Base-by-base conservation (phyloP, 2,888 invertebrate genomes). In the Dorcus parallelipipedus region DNA sequence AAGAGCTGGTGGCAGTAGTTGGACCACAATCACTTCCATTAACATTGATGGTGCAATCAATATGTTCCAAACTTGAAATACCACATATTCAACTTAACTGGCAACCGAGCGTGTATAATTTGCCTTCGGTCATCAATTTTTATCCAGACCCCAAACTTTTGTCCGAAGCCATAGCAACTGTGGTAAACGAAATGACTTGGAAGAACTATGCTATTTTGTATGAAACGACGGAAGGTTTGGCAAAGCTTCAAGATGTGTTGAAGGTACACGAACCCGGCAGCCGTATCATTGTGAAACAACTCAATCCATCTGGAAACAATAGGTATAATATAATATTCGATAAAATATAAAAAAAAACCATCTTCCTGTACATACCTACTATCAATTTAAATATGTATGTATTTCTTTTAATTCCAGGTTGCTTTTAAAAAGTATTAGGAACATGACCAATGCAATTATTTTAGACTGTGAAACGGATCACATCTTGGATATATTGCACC, bases 41-140 rank as follows among this genome's bases (percentile, higher is more conserved):
- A 0, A 81, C 90, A 3, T 83, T 86, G 41, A 90, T 93, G 70
- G 86, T 94, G 7, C 89, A 93, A 73, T 91, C 93, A 38, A 86
- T 95, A 64, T 90, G 92, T 67, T 89, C 92, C 72, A 85, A 86
- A 56, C 83, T 93, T 67, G 93, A 94, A 79, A 84, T 97, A 61
- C 96, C 97, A 0, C 91, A 94, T 71, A 82, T 97, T 56, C 86
- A 91, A 69, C 87, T 86, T 0, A 85, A 86, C 61, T 90, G 90
- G 83, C 87, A 89, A 63, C 82, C 85, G 5, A 64, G 62, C 2
- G 58, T 52, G 9, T 61, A 57, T n/a, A 53, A 62, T 14, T 60
- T 64, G 3, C 50, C 62, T 45, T 68, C 68, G 9, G 61, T 58
- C 52, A 75, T 91, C 64, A 92, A 91, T 75, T 77, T 93, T 59